phyloP scores from a whole-genome alignment of 35 echinoderm and acorn worm species.

The Diadema setosum region DNA sequence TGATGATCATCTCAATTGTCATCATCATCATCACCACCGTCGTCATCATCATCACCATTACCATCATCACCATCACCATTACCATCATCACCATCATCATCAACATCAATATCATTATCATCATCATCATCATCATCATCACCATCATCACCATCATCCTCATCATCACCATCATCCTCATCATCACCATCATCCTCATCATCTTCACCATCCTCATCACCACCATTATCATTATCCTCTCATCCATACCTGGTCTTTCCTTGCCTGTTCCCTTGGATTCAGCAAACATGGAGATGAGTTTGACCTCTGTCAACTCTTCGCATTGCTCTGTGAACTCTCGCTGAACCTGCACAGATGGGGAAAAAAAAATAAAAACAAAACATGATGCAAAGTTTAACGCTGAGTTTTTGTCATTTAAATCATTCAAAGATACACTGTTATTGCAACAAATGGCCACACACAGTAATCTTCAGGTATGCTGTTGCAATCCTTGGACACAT shows the following conservation, averaged over 20 bases:
- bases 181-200: no score
- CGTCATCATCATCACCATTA: background rate
- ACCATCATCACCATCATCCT: no score
- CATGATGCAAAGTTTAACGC: no score
- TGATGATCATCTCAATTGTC: no score
- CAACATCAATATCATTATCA: background rate
- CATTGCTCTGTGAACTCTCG: conserved; percentile 85
- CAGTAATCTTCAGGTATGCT: no score
- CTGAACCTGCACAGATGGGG: conserved; percentile 79
- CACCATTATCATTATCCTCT: no score
- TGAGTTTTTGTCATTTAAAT: no score
- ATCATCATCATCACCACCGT: background rate
- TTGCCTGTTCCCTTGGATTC: conserved; percentile 93
- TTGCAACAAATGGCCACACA: no score
- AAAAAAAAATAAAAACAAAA: background rate
- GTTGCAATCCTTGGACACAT: no score
- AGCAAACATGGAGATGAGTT: conserved; percentile 87
- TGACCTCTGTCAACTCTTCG: conserved; percentile 82
- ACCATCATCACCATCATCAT: background rate
- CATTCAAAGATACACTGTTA: no score
- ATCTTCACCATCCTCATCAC: no score
- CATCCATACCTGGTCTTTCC: conserved; percentile 75
- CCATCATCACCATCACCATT: background rate
- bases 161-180: no score
- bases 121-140: background rate